Evolutionary conservation across 1,140 invertebrate species (phyloP).

Genomic region (Anoplolepis gracilipes): DNA sequence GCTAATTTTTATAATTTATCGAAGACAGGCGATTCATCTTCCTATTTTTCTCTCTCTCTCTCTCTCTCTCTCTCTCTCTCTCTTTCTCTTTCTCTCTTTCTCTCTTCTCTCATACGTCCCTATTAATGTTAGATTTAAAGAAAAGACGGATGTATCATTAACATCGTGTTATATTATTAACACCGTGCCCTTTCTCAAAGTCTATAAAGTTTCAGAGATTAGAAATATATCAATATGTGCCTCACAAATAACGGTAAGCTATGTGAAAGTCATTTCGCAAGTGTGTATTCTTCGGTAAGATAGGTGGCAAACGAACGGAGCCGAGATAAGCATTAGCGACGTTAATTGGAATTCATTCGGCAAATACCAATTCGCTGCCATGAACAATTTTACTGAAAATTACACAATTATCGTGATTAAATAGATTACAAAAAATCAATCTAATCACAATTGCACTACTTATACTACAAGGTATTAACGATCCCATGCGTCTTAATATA

Average conservation of each 20-base stretch:
- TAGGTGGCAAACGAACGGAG: background rate
- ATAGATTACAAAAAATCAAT: background rate
- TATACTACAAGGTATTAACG: background rate
- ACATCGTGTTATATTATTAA: slow-evolving; percentile 5
- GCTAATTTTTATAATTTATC: background rate
- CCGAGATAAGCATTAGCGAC: slow-evolving; percentile 1
- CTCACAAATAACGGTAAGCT: slow-evolving; percentile 43
- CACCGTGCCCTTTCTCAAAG: slow-evolving; percentile 14
- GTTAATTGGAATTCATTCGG: background rate
- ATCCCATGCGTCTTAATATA: background rate
- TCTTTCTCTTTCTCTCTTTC: too few relatives aligned
- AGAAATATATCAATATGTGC: slow-evolving; percentile 39
- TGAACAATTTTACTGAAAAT: slow-evolving; percentile 5
- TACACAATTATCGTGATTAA: slow-evolving; percentile 34
- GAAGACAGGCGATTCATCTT: background rate
- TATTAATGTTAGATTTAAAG: background rate
- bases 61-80: background rate
- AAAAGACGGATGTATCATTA: slow-evolving; percentile 12
- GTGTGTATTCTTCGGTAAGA: background rate
- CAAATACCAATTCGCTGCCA: background rate
- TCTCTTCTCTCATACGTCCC: background rate
- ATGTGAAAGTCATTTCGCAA: slow-evolving; percentile 48
- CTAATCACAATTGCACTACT: background rate
- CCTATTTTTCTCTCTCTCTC: too few relatives aligned
- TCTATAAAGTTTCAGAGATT: background rate